Conservation (phyloP, 2,888 invertebrate genomes). For the Phaedon cochleariae region DNA sequence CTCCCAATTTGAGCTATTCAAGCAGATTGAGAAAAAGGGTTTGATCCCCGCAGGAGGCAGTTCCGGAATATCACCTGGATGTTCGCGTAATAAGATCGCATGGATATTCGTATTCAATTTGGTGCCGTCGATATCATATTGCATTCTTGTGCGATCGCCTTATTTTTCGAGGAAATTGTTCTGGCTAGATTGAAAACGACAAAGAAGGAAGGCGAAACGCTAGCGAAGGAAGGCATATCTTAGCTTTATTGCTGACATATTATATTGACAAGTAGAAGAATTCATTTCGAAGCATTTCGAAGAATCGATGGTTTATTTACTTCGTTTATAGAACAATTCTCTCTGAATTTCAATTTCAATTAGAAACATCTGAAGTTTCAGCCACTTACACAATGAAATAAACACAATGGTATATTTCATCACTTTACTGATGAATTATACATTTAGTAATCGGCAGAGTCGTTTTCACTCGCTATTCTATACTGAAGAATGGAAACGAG, state of each 20-base stretch:
- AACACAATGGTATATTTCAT: no score
- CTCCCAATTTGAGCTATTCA: not conserved
- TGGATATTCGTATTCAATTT: not conserved
- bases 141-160: not conserved
- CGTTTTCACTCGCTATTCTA: no score
- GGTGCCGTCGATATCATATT: not conserved
- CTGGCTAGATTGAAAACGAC: not conserved
- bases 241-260: not conserved
- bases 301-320: no score
- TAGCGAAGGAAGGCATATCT: not conserved
- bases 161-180: not conserved
- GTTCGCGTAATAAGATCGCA: not conserved
- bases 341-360: no score
- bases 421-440: no score
- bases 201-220: not conserved
- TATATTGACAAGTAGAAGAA: not conserved
- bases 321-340: no score
- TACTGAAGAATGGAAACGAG: no score
- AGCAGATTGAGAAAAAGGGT: not conserved
- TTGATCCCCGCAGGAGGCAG: not conserved
- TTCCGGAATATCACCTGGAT: not conserved
- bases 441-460: no score
- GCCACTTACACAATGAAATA: no score
- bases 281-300: no score
- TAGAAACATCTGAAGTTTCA: no score